Conservation (phyloP, 1,140 invertebrate genomes). For the Diabrotica undecimpunctata region DNA sequence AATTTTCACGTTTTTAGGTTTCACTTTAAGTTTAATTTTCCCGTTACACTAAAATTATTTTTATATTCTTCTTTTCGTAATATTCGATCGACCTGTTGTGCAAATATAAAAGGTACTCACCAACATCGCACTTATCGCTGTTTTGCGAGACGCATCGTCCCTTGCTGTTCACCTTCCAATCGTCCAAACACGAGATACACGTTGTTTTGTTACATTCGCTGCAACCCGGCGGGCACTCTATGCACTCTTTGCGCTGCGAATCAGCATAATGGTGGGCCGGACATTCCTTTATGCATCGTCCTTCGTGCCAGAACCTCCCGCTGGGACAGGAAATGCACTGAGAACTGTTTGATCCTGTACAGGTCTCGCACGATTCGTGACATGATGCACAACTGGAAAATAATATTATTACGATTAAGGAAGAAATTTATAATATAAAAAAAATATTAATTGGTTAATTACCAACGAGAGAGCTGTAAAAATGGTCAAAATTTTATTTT, state of each 20-base stretch:
- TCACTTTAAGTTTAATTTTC: no score
- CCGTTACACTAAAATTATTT: no score
- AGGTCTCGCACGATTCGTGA: constrained; percentile 76
- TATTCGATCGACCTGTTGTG: no score
- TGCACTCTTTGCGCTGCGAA: constrained; percentile 70
- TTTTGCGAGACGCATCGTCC: constrained; percentile 64
- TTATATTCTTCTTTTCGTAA: no score
- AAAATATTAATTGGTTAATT: no score
- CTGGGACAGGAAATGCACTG: constrained; percentile 77
- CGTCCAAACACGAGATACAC: constrained; percentile 65
- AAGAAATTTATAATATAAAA: neutral
- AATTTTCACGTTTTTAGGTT: no score
- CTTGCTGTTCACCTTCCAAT: constrained; percentile 71
- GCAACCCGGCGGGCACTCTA: constrained; percentile 69
- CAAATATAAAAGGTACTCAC: constrained; percentile 43
- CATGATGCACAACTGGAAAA: constrained; percentile 66
- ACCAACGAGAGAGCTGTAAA: no score
- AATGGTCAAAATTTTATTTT: no score
- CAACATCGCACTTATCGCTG: constrained; percentile 60
- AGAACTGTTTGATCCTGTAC: constrained; percentile 68
- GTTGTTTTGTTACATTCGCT: constrained; percentile 62
- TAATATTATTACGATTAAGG: neutral
- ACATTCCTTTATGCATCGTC: constrained; percentile 62
- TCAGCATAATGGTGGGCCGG: constrained; percentile 70
- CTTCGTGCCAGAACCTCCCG: constrained; percentile 63